These are phyloP conservation scores for Lasioglossum zephyrum DNA, from an alignment of 2,888 invertebrate genomes.

Conservation along the genomic window DNA sequence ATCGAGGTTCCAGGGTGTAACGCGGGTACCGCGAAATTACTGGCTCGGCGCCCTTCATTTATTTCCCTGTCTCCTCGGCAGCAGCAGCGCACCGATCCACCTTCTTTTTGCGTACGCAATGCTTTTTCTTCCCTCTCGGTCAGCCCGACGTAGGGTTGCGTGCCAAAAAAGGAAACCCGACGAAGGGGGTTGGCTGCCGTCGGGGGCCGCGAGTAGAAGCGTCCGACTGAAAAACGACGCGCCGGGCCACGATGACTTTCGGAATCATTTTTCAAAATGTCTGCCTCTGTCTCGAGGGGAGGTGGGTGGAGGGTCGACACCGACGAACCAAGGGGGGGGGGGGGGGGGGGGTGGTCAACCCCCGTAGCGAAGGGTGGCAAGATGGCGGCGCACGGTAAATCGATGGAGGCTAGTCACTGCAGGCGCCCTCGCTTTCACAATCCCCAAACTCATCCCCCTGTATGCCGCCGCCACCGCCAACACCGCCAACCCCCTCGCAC, in stretches of 20 bases:
- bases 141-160: slow-evolving; percentile 45
- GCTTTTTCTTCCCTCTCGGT: slow-evolving; percentile 61
- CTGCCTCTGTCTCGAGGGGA: slow-evolving; percentile 76
- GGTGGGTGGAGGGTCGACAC: slow-evolving; percentile 74
- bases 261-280: slow-evolving; percentile 84
- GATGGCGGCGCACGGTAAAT: slow-evolving; percentile 84
- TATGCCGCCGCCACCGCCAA: slow-evolving; percentile 66
- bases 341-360: slow-evolving; percentile 81
- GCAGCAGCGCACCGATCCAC: slow-evolving; percentile 45
- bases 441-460: slow-evolving; percentile 75
- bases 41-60: slow-evolving; percentile 54
- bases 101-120: slow-evolving; percentile 63
- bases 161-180: slow-evolving; percentile 54
- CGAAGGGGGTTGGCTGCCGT: slow-evolving; percentile 23
- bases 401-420: slow-evolving; percentile 85
- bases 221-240: slow-evolving; percentile 69
- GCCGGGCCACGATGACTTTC: slow-evolving; percentile 78
- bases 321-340: slow-evolving; percentile 53
- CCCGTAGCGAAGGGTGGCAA: slow-evolving; percentile 84
- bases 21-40: slow-evolving; percentile 36
- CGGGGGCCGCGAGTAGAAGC: slow-evolving; percentile 22
- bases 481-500: slow-evolving; percentile 42
- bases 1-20: slow-evolving; percentile 17
- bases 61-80: slow-evolving; percentile 59
- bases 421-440: slow-evolving; percentile 82